These are phyloP conservation scores for Phortica variegata DNA, from an alignment of 1,140 invertebrate species.

Conservation along the genomic window DNA sequence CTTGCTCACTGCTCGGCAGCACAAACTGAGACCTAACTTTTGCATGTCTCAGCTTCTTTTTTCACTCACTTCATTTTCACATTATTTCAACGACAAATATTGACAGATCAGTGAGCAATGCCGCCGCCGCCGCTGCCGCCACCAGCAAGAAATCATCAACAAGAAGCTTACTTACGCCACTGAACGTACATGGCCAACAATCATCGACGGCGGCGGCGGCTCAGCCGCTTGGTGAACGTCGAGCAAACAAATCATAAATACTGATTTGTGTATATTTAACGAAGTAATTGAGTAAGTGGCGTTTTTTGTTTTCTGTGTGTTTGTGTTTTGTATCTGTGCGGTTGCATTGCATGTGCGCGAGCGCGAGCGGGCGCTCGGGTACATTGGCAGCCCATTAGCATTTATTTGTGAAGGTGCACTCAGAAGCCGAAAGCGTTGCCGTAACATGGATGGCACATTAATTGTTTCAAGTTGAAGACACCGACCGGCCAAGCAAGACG, in stretches of 20 bases:
- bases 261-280: slow-evolving; percentile 39
- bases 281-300: slow-evolving; percentile 53
- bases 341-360: not conserved
- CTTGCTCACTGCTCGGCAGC: slow-evolving; percentile 22
- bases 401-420: slow-evolving; percentile 48
- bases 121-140: slow-evolving; percentile 13
- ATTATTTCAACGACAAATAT: slow-evolving; percentile 46
- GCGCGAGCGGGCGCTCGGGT: not conserved
- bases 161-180: no score
- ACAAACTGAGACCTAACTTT: slow-evolving; percentile 18
- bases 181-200: no score
- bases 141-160: no score
- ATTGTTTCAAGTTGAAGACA: slow-evolving; percentile 51
- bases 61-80: slow-evolving; percentile 17
- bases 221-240: no score
- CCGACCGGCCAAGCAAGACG: no score
- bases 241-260: slow-evolving; percentile 53
- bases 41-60: no score
- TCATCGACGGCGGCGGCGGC: no score
- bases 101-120: slow-evolving; percentile 25
- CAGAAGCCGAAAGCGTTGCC: slow-evolving; percentile 51
- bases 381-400: slow-evolving; percentile 37
- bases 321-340: not conserved
- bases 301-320: not conserved
- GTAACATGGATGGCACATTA: slow-evolving; percentile 52